These are phyloP conservation scores for Heliopora coerulea DNA, from an alignment of 92 coral and sea anemone genomes.

Conservation along the genomic window DNA sequence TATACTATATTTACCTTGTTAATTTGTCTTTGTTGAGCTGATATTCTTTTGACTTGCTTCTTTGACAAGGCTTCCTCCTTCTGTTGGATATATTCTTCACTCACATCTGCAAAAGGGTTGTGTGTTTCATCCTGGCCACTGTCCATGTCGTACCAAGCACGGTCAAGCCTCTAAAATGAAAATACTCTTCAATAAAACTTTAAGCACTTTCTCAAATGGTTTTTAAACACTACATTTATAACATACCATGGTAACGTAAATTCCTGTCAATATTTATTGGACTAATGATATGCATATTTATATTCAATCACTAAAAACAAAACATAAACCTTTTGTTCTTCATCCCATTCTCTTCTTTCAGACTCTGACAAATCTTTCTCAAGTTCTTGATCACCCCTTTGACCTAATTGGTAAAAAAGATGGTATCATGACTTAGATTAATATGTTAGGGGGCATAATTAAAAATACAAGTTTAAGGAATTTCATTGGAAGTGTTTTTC, in stretches of 20 bases:
- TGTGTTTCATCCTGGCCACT: constrained; percentile 98
- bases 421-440: too few relatives aligned
- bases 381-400: constrained; percentile 42
- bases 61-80: constrained; percentile 85
- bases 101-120: constrained; percentile 95
- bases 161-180: constrained; percentile 72
- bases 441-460: too few relatives aligned
- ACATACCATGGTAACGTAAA: too few relatives aligned
- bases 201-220: too few relatives aligned
- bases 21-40: constrained; percentile 94
- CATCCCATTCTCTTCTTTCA: constrained; percentile 91
- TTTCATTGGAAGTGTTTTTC: too few relatives aligned
- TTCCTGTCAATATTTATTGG: too few relatives aligned
- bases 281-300: neutral
- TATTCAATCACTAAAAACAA: neutral
- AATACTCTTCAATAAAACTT: too few relatives aligned
- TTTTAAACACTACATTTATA: too few relatives aligned
- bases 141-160: constrained; percentile 99
- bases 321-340: constrained; percentile 87
- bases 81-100: constrained; percentile 88
- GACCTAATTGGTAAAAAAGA: too few relatives aligned
- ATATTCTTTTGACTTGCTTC: constrained; percentile 86
- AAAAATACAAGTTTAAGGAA: too few relatives aligned
- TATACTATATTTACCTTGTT: constrained; percentile 93
- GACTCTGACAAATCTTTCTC: constrained; percentile 53